Evolutionary conservation across 2,888 invertebrate species (phyloP).

Genomic region (Lepidocyrtoides sp.): DNA sequence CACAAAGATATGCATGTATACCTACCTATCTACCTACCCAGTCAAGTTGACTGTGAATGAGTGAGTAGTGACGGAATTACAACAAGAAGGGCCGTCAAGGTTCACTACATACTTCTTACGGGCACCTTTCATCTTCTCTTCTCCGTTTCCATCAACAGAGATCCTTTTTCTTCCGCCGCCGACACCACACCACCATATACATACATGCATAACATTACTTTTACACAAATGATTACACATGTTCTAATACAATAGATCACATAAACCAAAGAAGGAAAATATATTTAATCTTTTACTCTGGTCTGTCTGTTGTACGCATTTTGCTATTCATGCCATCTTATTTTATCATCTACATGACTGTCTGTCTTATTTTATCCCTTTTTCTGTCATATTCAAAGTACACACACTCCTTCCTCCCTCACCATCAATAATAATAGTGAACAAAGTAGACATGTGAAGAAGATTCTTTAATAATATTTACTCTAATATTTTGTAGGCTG

Average conservation of each 20-base stretch:
- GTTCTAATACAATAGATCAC: constrained; percentile 30
- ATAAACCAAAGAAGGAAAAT: background rate
- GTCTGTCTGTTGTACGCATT: background rate
- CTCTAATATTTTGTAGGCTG: background rate
- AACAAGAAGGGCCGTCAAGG: constrained; percentile 71
- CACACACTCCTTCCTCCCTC: constrained; percentile 41
- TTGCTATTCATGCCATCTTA: constrained; percentile 16
- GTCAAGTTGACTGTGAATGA: constrained; percentile 70
- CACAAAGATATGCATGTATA: no score
- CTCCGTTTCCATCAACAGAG: constrained; percentile 64
- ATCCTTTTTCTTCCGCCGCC: constrained; percentile 37
- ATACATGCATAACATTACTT: background rate
- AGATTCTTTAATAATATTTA: constrained; percentile 3
- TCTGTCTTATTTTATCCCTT: constrained; percentile 65
- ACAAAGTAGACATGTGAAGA: constrained; percentile 14
- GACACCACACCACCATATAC: background rate
- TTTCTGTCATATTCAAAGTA: constrained; percentile 67
- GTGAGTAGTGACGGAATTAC: constrained; percentile 40
- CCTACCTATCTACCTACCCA: background rate
- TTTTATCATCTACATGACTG: constrained; percentile 31
- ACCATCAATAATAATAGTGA: constrained; percentile 39
- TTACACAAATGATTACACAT: constrained; percentile 54
- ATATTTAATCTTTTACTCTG: background rate
- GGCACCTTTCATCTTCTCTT: constrained; percentile 74
- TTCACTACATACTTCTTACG: constrained; percentile 60